Evolutionary conservation across 2,113 vertebrate species (phyloP).

Genomic region (Hypocryptadius cinnamomeus): DNA sequence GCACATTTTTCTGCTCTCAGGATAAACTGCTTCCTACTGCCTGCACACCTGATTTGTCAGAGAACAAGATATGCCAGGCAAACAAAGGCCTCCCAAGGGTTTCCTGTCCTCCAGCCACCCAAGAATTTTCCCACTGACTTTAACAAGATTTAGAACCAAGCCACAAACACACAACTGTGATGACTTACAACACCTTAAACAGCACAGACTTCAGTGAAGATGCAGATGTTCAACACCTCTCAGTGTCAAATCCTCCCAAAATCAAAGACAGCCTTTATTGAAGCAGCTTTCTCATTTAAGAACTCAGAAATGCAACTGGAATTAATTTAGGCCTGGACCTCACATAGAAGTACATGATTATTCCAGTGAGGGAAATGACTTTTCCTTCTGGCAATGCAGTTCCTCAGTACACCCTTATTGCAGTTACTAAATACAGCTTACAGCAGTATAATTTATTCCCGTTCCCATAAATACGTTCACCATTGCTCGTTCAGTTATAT

Average conservation of each 20-base stretch:
- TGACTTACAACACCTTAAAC: neutral
- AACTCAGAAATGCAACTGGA: slow-evolving; percentile 10
- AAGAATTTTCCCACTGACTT: neutral
- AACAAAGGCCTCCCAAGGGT: neutral
- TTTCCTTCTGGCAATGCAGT: neutral
- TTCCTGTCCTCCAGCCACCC: neutral
- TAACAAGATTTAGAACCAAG: neutral
- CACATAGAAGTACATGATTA: neutral
- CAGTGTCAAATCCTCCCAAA: neutral
- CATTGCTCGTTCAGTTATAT: neutral
- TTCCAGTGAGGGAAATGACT: neutral
- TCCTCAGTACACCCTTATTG: neutral
- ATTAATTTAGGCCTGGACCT: neutral
- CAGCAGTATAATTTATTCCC: neutral
- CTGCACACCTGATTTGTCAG: neutral
- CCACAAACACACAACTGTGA: neutral
- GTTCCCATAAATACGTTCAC: neutral
- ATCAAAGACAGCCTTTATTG: neutral
- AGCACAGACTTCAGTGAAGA: neutral
- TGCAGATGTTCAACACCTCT: neutral
- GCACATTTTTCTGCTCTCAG: neutral
- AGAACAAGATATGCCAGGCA: neutral
- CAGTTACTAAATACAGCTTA: neutral
- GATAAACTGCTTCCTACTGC: neutral
- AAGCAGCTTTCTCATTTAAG: neutral